Conservation (phyloP, 2,888 invertebrate genomes). For the Chrysomela aeneicollis region DNA sequence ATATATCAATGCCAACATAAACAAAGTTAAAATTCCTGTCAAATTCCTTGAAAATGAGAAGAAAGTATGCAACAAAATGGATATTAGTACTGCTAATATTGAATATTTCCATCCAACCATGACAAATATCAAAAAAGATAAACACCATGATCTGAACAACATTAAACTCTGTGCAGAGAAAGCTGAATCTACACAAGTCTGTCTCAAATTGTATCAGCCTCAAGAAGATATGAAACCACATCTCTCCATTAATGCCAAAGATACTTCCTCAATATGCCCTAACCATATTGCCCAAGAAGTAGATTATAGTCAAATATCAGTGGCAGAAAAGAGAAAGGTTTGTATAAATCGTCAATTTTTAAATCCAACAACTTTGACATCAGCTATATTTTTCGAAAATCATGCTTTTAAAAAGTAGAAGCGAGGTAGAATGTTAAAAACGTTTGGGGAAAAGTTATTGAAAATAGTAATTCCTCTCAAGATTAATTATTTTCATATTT, state of each 20-base stretch:
- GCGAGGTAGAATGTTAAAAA: too few species aligned
- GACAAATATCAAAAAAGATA: background rate
- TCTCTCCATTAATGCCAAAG: slow-evolving; percentile 3
- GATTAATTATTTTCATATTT: too few species aligned
- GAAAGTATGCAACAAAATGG: slow-evolving; percentile 8
- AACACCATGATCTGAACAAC: background rate
- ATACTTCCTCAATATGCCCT: slow-evolving; percentile 53
- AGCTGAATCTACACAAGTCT: background rate
- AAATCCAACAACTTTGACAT: too few species aligned
- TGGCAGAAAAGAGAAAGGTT: slow-evolving; percentile 44
- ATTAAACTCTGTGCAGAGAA: background rate
- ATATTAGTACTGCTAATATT: background rate
- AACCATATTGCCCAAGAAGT: slow-evolving; percentile 53
- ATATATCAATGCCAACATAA: slow-evolving; percentile 46
- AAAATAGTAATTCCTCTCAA: too few species aligned
- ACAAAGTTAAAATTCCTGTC: slow-evolving; percentile 62
- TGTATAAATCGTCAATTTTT: slow-evolving; percentile 2
- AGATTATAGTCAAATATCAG: slow-evolving; percentile 32
- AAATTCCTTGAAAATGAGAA: slow-evolving; percentile 49
- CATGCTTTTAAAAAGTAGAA: too few species aligned
- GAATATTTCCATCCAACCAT: slow-evolving; percentile 28
- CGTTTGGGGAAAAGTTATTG: too few species aligned
- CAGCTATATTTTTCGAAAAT: too few species aligned
- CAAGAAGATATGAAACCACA: background rate
- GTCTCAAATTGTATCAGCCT: slow-evolving; percentile 11